These are phyloP conservation scores for Gavialis gangeticus DNA, from an alignment of 2,113 vertebrate species.

Conservation along the genomic window DNA sequence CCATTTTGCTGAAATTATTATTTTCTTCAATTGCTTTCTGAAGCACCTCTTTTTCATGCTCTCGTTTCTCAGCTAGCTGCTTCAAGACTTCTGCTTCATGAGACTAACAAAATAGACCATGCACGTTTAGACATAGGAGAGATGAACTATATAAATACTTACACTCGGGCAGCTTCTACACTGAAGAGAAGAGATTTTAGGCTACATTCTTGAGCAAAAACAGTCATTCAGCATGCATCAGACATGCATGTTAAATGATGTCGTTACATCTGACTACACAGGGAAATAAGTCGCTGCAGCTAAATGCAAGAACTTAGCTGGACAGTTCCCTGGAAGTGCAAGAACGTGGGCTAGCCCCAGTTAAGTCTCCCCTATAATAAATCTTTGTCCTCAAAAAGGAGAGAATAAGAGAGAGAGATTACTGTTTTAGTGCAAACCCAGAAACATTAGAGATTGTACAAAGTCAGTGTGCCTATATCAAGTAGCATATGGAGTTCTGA, in stretches of 20 bases:
- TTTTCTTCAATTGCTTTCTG: constrained; percentile 95
- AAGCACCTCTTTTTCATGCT: constrained; percentile 96
- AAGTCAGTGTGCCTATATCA: neutral
- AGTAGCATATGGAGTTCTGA: neutral
- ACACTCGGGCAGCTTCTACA: accelerated
- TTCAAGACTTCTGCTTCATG: constrained; percentile 94
- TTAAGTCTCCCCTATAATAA: neutral
- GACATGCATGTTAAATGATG: no score
- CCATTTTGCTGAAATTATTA: constrained; percentile 95
- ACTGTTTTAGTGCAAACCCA: neutral
- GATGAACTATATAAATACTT: accelerated
- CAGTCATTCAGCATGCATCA: neutral
- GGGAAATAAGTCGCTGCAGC: neutral
- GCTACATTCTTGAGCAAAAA: neutral
- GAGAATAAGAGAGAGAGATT: neutral
- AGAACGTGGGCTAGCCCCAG: accelerated
- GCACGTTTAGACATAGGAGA: neutral
- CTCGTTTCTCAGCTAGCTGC: constrained; percentile 93
- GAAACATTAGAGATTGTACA: neutral
- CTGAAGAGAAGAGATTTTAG: accelerated
- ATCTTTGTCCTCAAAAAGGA: neutral
- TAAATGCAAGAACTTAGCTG: neutral
- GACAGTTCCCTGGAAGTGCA: neutral
- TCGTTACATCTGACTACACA: accelerated
- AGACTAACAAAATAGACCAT: constrained; percentile 77